A percentile compares a stretch with the other conserved stretches of the same genome.
Evolutionary conservation across 92 coral and sea anemone genomes (phyloP).

Genomic region (Chrysogorgia sp.): DNA sequence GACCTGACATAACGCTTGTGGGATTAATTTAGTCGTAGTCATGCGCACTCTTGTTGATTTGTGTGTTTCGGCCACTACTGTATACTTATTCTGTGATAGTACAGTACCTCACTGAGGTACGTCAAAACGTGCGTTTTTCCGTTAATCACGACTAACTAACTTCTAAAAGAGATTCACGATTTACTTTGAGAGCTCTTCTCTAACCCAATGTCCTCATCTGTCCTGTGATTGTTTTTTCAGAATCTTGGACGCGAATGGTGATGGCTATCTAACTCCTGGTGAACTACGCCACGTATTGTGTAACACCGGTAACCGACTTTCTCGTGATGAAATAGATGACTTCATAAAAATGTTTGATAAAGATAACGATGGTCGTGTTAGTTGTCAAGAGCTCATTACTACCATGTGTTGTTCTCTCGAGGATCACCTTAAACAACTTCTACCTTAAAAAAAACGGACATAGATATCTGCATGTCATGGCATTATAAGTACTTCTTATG

Average conservation of each 20-base stretch:
- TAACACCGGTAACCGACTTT: slow-evolving; percentile 19
- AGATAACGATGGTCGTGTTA: slow-evolving; percentile 75
- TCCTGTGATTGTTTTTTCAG: slow-evolving; percentile 3
- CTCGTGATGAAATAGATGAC: slow-evolving; percentile 73
- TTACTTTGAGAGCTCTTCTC: too few relatives aligned
- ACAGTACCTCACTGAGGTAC: too few relatives aligned
- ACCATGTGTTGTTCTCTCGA: slow-evolving; percentile 68
- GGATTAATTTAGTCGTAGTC: too few relatives aligned
- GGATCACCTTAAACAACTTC: slow-evolving; percentile 16
- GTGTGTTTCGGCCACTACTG: too few relatives aligned
- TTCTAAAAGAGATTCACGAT: too few relatives aligned
- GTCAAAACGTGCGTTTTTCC: too few relatives aligned
- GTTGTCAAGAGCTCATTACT: slow-evolving; percentile 81
- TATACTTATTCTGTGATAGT: too few relatives aligned
- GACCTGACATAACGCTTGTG: too few relatives aligned
- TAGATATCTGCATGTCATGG: not conserved
- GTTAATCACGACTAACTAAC: too few relatives aligned
- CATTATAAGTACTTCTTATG: too few relatives aligned
- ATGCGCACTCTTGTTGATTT: too few relatives aligned
- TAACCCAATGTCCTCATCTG: not conserved
- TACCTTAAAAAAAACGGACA: slow-evolving; percentile 6
- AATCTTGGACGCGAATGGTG: slow-evolving; percentile 9
- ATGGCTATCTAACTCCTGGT: not conserved
- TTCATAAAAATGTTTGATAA: slow-evolving; percentile 77
- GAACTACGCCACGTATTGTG: slow-evolving; percentile 25